phyloP scores from a whole-genome alignment of 2,113 vertebrate species.

The Silurus glanis region DNA sequence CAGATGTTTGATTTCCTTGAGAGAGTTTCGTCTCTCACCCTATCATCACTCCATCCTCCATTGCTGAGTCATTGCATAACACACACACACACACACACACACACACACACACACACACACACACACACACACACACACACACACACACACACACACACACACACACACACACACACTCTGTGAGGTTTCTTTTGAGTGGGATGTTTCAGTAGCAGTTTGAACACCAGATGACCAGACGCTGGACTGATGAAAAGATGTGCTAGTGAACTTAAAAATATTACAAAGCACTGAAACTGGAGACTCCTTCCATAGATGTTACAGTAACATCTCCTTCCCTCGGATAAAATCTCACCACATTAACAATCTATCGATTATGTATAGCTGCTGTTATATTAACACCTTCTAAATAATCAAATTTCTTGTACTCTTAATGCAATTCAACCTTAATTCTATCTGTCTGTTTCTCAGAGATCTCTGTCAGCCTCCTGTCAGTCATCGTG shows the following conservation, averaged over 20 bases:
- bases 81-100: too few relatives aligned
- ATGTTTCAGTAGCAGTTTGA: too few relatives aligned
- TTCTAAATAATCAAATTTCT: not conserved
- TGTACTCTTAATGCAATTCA: not conserved
- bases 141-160: too few relatives aligned
- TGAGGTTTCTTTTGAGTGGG: not conserved
- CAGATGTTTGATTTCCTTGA: not conserved
- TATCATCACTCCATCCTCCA: not conserved
- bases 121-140: not conserved
- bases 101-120: too few relatives aligned
- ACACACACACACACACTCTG: not conserved
- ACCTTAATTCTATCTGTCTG: not conserved
- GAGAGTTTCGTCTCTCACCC: not conserved
- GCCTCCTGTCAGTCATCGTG: slow-evolving; percentile 90
- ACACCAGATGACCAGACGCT: too few relatives aligned
- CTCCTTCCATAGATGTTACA: not conserved
- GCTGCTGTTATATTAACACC: not conserved
- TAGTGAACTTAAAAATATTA: not conserved
- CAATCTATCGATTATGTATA: not conserved
- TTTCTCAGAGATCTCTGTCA: slow-evolving; percentile 85
- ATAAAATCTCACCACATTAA: too few relatives aligned
- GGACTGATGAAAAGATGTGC: too few relatives aligned
- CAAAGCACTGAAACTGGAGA: not conserved
- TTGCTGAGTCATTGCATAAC: not conserved
- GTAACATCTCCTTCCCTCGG: not conserved